Evolutionary conservation across 2,888 invertebrate species (phyloP).

Genomic region (Craniophora ligustri): DNA sequence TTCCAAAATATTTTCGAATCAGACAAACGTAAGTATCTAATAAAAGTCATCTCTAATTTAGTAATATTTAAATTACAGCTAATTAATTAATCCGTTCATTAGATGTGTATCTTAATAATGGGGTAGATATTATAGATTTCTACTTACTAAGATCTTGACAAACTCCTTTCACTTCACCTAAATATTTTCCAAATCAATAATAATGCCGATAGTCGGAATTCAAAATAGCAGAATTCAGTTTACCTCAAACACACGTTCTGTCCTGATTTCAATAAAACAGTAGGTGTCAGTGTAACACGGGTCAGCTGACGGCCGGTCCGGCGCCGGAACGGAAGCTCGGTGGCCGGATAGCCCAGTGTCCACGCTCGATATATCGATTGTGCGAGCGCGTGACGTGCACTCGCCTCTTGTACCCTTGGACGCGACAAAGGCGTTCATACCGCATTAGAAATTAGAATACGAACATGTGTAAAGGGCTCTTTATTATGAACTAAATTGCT

Average conservation of each 20-base stretch:
- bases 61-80: too few species aligned
- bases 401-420: background rate
- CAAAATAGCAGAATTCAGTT: too few species aligned
- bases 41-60: too few species aligned
- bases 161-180: too few species aligned
- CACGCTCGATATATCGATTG: constrained; percentile 72
- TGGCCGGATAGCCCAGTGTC: constrained; percentile 60
- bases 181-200: too few species aligned
- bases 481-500: too few species aligned
- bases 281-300: constrained; percentile 60
- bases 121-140: too few species aligned
- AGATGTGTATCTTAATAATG: too few species aligned
- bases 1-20: constrained; percentile 4
- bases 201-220: too few species aligned
- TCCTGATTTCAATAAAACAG: constrained; percentile 6
- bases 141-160: too few species aligned
- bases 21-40: too few species aligned
- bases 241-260: background rate
- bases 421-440: background rate
- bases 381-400: constrained; percentile 26
- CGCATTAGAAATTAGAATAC: background rate
- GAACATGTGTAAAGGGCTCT: background rate
- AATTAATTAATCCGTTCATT: too few species aligned
- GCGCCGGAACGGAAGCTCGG: constrained; percentile 60
- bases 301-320: constrained; percentile 61